Evolutionary conservation across 2,113 vertebrate genomes (phyloP).

Genomic region (Alligator sinensis): DNA sequence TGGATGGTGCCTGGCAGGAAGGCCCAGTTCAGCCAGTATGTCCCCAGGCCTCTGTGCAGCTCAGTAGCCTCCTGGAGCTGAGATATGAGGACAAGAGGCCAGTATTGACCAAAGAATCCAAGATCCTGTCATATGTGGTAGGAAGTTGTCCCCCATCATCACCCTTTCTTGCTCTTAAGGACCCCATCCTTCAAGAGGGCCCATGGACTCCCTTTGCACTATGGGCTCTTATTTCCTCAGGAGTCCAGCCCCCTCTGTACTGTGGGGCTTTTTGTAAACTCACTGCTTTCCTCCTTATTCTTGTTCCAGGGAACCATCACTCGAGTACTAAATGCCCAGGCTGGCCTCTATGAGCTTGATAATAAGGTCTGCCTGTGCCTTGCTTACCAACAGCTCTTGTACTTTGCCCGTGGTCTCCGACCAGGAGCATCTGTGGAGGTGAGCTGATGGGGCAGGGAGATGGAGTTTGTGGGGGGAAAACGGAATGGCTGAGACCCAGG

Average conservation of each 20-base stretch:
- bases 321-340: conserved; percentile 81
- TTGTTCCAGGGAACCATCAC: conserved; percentile 85
- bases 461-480: too few relatives aligned
- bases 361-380: conserved; percentile 84
- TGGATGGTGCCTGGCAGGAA: background rate
- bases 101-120: conserved; percentile 69
- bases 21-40: background rate
- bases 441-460: background rate
- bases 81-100: conserved; percentile 17
- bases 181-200: background rate
- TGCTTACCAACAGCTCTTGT: conserved; percentile 84
- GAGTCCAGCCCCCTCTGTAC: background rate
- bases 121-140: conserved; percentile 86
- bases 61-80: conserved; percentile 28
- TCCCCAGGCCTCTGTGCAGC: background rate
- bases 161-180: fast-evolving
- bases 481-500: background rate
- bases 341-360: conserved; percentile 88
- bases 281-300: background rate
- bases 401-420: conserved; percentile 77
- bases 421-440: conserved; percentile 84
- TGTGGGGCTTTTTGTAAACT: background rate
- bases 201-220: background rate
- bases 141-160: background rate
- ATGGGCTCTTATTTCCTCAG: background rate